These are phyloP conservation scores for Phalacrocorax pelagicus DNA, from an alignment of 2,113 vertebrate species.

Conservation along the genomic window DNA sequence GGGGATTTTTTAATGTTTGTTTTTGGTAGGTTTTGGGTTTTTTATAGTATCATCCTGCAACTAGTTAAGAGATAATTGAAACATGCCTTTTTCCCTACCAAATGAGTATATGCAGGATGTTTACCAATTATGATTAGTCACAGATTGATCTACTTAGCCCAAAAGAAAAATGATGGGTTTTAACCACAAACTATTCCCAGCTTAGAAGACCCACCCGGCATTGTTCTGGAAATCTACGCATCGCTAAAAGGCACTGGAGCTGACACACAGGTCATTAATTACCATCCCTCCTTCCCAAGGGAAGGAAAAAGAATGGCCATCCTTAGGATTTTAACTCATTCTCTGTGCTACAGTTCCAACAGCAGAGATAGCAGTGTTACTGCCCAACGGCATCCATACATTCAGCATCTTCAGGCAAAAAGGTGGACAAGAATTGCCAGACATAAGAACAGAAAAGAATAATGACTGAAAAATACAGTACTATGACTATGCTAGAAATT, in stretches of 20 bases:
- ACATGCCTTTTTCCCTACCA: background rate
- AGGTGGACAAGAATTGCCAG: background rate
- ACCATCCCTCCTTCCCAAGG: background rate
- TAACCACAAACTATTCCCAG: background rate
- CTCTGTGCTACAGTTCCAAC: background rate
- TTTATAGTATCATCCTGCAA: background rate
- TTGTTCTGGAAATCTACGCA: background rate
- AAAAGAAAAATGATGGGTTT: background rate
- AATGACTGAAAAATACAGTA: background rate
- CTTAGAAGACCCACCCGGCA: background rate
- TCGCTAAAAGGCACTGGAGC: background rate
- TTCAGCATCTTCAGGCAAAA: background rate
- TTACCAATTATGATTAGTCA: background rate
- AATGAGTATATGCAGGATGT: background rate
- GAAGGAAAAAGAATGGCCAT: background rate
- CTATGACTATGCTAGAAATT: background rate
- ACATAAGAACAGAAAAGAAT: background rate
- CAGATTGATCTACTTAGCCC: background rate
- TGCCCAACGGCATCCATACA: background rate
- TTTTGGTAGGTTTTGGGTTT: background rate
- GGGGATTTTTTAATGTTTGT: background rate
- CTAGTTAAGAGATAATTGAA: background rate
- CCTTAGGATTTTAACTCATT: background rate
- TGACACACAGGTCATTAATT: background rate
- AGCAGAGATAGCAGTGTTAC: background rate